phyloP scores from a whole-genome alignment of 2,113 vertebrate species.

The Chloropsis cyanopogon region DNA sequence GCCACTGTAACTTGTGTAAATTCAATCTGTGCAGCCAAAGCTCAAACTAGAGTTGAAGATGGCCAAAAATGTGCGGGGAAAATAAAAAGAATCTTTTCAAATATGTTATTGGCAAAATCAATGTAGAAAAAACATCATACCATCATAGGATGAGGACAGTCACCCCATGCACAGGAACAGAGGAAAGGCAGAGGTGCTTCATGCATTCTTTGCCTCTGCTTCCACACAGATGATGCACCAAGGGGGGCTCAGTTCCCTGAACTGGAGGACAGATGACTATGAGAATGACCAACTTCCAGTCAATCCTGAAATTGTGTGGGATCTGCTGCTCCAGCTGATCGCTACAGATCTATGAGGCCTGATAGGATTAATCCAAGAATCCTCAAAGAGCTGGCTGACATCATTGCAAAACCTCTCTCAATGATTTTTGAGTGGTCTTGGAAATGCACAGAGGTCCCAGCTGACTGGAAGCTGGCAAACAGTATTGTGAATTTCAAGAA shows the following conservation, averaged over 20 bases:
- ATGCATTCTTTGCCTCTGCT: not conserved
- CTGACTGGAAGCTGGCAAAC: not conserved
- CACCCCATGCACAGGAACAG: not conserved
- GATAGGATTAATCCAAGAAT: not conserved
- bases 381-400: not conserved
- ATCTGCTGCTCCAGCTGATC: not conserved
- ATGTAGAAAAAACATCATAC: not conserved
- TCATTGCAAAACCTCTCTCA: not conserved
- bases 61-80: not conserved
- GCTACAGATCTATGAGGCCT: not conserved
- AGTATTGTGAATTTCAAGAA: not conserved
- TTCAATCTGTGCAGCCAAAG: not conserved
- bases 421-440: not conserved
- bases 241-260: not conserved
- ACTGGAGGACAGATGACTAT: fast-evolving
- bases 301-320: not conserved
- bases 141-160: not conserved
- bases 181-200: not conserved
- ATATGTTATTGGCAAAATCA: not conserved
- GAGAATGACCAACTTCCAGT: not conserved
- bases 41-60: not conserved
- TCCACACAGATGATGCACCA: fast-evolving
- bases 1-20: not conserved
- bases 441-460: not conserved
- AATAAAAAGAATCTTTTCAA: not conserved